Evolutionary conservation across 2,113 vertebrate genomes (phyloP).

Genomic region (Seriola dumerili): DNA sequence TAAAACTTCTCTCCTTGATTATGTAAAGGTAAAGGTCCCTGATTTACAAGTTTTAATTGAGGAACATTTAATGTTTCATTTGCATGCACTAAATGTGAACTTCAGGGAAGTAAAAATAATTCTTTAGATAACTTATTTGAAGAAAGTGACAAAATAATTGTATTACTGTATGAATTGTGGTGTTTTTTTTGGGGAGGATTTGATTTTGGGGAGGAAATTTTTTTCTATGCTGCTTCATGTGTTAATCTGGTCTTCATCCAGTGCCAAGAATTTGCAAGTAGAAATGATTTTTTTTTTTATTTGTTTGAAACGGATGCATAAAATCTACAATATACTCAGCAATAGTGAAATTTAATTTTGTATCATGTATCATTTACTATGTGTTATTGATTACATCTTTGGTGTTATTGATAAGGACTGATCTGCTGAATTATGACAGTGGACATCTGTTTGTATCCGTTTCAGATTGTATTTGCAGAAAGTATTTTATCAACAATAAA

Average conservation of each 20-base stretch:
- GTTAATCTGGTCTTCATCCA: slow-evolving; percentile 37
- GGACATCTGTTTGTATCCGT: slow-evolving; percentile 37
- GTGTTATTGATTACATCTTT: slow-evolving; percentile 24
- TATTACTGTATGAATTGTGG: not conserved
- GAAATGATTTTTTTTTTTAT: not conserved
- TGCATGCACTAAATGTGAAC: slow-evolving; percentile 62
- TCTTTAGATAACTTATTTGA: slow-evolving; percentile 11
- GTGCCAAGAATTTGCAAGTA: slow-evolving; percentile 50
- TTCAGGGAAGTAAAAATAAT: slow-evolving; percentile 55
- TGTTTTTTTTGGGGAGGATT: not conserved
- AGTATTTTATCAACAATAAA: slow-evolving; percentile 70
- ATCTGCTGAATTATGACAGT: slow-evolving; percentile 31
- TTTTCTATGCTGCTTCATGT: slow-evolving; percentile 29
- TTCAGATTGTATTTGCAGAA: slow-evolving; percentile 41
- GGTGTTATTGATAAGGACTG: slow-evolving; percentile 23
- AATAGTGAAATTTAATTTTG: slow-evolving; percentile 31
- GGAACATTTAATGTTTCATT: slow-evolving; percentile 29
- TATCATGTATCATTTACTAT: slow-evolving; percentile 16
- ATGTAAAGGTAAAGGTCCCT: slow-evolving; percentile 7
- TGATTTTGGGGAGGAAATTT: not conserved
- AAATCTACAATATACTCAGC: slow-evolving; percentile 5
- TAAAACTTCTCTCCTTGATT: not conserved
- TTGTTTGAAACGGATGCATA: slow-evolving; percentile 14
- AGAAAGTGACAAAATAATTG: slow-evolving; percentile 9
- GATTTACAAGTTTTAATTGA: slow-evolving; percentile 15